phyloP scores from a whole-genome alignment of 2,113 vertebrate species.

The Protobothrops mucrosquamatus region DNA sequence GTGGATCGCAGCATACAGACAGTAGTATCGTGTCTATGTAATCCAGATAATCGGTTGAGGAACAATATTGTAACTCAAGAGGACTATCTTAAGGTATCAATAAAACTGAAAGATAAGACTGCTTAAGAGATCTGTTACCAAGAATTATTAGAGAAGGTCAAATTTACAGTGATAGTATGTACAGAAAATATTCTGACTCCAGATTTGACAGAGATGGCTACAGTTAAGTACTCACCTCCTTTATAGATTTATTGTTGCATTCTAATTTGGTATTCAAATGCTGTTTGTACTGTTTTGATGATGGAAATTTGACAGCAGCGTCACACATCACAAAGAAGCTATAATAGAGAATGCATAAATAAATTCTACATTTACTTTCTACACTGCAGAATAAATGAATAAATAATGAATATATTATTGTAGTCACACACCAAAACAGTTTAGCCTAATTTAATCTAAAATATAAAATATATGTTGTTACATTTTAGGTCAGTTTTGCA shows the following conservation, averaged over 20 bases:
- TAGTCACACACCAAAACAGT: not conserved
- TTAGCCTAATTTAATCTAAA: not conserved
- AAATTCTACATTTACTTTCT: not conserved
- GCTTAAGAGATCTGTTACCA: not conserved
- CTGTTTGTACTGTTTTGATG: not conserved
- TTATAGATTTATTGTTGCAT: not conserved
- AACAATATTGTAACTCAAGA: constrained; percentile 69
- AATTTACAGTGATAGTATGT: not conserved
- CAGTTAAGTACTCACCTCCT: not conserved
- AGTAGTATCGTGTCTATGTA: constrained; percentile 71
- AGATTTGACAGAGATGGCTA: not conserved
- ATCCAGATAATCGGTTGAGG: constrained; percentile 68
- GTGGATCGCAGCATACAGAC: constrained; percentile 79
- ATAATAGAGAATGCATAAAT: not conserved
- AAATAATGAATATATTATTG: not conserved
- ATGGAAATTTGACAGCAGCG: not conserved
- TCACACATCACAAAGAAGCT: not conserved
- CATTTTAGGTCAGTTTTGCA: not conserved
- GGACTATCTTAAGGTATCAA: constrained; percentile 71
- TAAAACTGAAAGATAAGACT: not conserved
- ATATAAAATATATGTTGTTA: not conserved
- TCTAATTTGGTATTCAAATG: constrained; percentile 4
- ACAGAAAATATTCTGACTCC: not conserved
- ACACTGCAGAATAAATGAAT: not conserved
- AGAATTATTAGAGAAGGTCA: not conserved